Conservation (phyloP, 2,113 vertebrate species). For the Orthonyx spaldingii region DNA sequence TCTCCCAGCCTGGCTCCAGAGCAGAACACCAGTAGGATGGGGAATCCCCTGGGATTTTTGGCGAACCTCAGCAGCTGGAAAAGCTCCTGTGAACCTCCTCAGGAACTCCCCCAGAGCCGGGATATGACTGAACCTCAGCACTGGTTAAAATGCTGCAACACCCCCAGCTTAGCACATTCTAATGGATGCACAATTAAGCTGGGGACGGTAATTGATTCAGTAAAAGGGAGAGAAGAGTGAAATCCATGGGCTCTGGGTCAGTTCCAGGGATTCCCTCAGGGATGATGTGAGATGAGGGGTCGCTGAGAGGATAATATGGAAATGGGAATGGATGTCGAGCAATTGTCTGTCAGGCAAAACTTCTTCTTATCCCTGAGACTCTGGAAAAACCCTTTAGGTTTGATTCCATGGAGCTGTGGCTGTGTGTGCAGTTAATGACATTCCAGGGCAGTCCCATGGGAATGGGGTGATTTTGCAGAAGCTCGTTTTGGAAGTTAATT, state of each 20-base stretch:
- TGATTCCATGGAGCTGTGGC: background rate
- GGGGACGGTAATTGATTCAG: background rate
- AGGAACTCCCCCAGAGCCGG: background rate
- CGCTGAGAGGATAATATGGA: background rate
- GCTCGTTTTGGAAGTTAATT: background rate
- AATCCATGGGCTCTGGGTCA: rapidly evolving
- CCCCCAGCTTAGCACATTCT: background rate
- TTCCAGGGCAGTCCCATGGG: rapidly evolving
- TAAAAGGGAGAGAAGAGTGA: background rate
- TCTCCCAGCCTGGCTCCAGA: background rate
- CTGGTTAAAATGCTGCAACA: background rate
- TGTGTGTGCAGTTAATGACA: background rate
- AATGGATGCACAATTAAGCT: background rate
- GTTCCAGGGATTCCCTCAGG: background rate
- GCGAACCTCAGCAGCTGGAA: background rate
- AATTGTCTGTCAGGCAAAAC: background rate
- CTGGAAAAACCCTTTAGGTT: background rate
- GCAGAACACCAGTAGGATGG: no score
- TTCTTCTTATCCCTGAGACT: background rate
- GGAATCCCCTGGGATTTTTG: rapidly evolving
- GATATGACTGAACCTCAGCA: rapidly evolving
- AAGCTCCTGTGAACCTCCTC: background rate
- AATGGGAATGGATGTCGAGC: background rate
- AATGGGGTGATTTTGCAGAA: background rate
- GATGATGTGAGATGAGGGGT: background rate